Evolutionary conservation across 1,140 invertebrate genomes (phyloP), one percentile per base, ranked within the genome.

Genomic region (Contarinia nasturtii): DNA sequence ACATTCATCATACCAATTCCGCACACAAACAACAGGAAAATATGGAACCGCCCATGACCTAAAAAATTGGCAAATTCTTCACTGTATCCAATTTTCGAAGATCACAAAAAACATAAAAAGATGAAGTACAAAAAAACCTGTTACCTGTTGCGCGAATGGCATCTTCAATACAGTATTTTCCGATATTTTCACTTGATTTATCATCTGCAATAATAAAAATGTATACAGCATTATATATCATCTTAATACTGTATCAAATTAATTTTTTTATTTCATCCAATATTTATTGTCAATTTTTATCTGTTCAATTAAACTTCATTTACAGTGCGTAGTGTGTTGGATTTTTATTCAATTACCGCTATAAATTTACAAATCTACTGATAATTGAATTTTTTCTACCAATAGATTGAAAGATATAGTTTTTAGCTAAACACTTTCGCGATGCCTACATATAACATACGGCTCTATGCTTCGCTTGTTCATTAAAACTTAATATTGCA

Each of bases 101-200:
- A 40, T 7, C 8, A 11, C 15, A 11, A 11, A 11, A 11, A 7
- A 8, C 5, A 7, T 40, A 40, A 11, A 40, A 11, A 40, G 7
- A 11, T 40, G 7, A 11, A 40, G 15, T 7, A 11, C 8, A 8
- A 11, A 15, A 40, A 40, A 40, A 11, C 5, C 5, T 5, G 5
- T 15, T 40, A 37, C 51, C 53, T 18, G 54, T 48, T 50, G 62
- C 17, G 2, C 49, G 51, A 44, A 60, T 51, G 37, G 60, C 60
- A 51, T 62, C 60, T 44, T 63, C 80, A 12, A 77, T 87, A 45
- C 71, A 81, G 2, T 67, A 15, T 40, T 40, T 34, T 34, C 14
- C 33, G 7, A 34, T 14, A 34, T 34, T 14, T 34, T 34, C 14
- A 14, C 14, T 34, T 8, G 14, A 34, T 34, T 14, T 34, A 14